Base-by-base conservation (phyloP, 2,113 vertebrate genomes). In the Alaudala cheleensis region DNA sequence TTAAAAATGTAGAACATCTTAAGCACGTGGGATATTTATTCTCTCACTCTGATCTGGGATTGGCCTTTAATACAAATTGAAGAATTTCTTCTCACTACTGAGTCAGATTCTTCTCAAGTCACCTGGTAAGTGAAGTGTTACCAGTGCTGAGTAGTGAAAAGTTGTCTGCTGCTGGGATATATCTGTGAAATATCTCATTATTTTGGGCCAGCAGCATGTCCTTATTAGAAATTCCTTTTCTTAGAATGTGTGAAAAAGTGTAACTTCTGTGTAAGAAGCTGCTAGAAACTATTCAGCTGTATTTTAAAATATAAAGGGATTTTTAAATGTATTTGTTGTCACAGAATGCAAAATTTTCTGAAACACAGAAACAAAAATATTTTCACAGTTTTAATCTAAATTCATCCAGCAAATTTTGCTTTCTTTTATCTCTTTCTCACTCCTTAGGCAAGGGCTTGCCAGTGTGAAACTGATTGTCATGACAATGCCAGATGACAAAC, bases 31-130 rank as follows among this genome's bases (percentile, higher is more conserved):
- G 98, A 99, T 58, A 45, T 98, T 72, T 97, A 98, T 86, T 98
- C 98, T 24, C 96, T 99, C 18, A 97, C 98, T 49, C 97, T 99
- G 51, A 78, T 98, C 62, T 98, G 98, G 97, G 98, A 98, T 60
- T 99, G 99, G 98, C 98, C 98, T 18, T 98, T 97, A 61, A 88
- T 98, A 54, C 62, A 51, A 12, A 85, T 99, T 53, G 98, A 99
- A 53, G 99, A 99, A 77, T 99, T 99, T 97, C 98, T 99, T 89
- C 98, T 99, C 29, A 98, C 98, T 50, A 97, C 98, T 4, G 99
- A 99, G 88, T 98, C 98, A 37, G 98, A 98, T 66, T 98, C 98
- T n/a, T 97, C 98, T 25, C 98, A 98, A 65, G 95, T 97, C 49
- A 90, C 97, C 2, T 92, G 94, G 99, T 98, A 97, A 85, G 96